Base-by-base conservation (phyloP, 1,140 invertebrate species). In the Helicoverpa armigera region DNA sequence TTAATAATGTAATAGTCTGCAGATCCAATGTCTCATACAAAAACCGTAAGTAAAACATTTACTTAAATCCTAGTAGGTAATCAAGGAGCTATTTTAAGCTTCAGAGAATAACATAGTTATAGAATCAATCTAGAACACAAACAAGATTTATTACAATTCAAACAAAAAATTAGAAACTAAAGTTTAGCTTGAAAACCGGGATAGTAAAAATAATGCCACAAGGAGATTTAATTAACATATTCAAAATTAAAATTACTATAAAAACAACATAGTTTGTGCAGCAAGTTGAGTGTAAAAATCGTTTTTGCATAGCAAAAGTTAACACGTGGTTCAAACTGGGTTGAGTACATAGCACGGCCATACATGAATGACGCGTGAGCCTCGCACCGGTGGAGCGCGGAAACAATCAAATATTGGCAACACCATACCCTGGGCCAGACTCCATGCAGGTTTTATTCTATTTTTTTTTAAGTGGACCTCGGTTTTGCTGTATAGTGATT, bases 371-470 rank as follows among this genome's bases (percentile, higher is more conserved):
- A 81, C 79, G 79, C 43, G 60, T 65, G 16, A 23, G 60, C 29
- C 63, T 69, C 81, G 81, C 73, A 70, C 65, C 81, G 54, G 7
- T 70, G 81, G 77, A 83, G 77, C 81, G 78, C n/a, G 77, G 77
- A 63, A 80, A 77, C 77, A 79, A 83, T 83, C 81, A 80, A 83
- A 83, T 83, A 83, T 69, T 82, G 63, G 53, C 56, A 76, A 63
- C 65, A 63, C 67, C 63, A 31, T 35, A 69, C 63, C 16, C 51
- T 9, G 50, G n/a, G 13, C 48, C 12, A 14, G 48, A 58, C 70
- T 79, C 23, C 48, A 43, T 72, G 60, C 70, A 79, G 73, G 53
- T 73, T 79, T 79, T 69, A 79, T 79, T 69, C 48, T 48, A 78
- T 65, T 67, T 70, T 79, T 69, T 69, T 53, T 35, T 31, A 43